Conservation (phyloP, 2,113 vertebrate species). For the Pteropus alecto region DNA sequence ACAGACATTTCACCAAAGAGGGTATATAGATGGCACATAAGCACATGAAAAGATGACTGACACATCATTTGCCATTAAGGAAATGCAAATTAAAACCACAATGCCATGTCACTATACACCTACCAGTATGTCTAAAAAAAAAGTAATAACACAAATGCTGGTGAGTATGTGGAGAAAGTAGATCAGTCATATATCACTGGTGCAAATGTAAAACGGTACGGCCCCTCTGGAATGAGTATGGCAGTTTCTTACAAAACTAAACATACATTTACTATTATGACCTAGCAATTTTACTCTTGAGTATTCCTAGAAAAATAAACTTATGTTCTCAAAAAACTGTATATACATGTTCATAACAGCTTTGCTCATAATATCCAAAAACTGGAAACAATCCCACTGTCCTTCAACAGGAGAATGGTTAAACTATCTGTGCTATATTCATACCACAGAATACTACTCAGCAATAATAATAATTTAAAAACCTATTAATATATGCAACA, state of each 20-base stretch:
- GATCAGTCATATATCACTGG: background rate
- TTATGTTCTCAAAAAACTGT: background rate
- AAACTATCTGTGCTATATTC: background rate
- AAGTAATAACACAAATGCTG: background rate
- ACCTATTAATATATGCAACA: background rate
- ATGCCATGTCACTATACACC: background rate
- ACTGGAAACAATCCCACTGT: background rate
- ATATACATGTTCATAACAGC: background rate
- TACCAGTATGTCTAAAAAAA: conserved; percentile 32
- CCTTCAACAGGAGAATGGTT: background rate
- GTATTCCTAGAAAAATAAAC: background rate
- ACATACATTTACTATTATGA: background rate
- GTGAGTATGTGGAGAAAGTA: background rate
- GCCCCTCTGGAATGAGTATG: background rate
- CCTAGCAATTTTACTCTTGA: background rate
- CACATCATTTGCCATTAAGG: background rate
- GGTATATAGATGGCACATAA: background rate
- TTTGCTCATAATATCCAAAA: background rate
- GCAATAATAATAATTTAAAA: background rate
- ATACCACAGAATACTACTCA: background rate
- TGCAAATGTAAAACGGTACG: background rate
- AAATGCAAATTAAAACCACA: conserved; percentile 27
- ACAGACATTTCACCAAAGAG: background rate
- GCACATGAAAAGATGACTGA: background rate
- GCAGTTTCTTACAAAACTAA: conserved; percentile 8